phyloP scores from a whole-genome alignment of 1,140 invertebrate species.

The Liolophura sinensis region DNA sequence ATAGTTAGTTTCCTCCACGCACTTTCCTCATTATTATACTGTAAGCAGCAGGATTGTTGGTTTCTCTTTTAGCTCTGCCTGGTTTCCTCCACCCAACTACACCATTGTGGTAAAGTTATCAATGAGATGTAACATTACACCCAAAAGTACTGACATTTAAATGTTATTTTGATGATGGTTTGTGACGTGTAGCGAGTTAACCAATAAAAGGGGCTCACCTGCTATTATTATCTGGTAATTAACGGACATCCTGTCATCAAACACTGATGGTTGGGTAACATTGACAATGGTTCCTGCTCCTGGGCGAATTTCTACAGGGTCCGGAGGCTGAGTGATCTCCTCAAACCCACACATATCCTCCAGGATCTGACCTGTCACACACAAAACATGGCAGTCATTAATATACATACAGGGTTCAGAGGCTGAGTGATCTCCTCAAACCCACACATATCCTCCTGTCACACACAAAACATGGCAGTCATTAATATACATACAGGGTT shows the following conservation, averaged over 20 bases:
- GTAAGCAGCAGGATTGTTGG: too few species aligned
- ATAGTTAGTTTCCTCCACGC: too few species aligned
- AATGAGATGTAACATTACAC: too few species aligned
- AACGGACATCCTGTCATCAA: slow-evolving; percentile 15
- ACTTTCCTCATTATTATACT: too few species aligned
- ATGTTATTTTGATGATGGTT: too few species aligned
- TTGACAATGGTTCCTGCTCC: slow-evolving; percentile 36
- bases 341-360: slow-evolving; percentile 58
- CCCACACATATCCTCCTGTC: slow-evolving; percentile 53
- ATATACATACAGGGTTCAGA: slow-evolving; percentile 22
- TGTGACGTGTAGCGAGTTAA: too few species aligned
- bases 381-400: neutral
- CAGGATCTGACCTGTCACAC: slow-evolving; percentile 28
- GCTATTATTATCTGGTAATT: too few species aligned
- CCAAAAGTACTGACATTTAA: too few species aligned
- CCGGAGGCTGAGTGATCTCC: slow-evolving; percentile 48
- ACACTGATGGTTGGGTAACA: slow-evolving; percentile 35
- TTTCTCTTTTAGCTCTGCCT: too few species aligned
- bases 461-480: slow-evolving; percentile 1
- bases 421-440: slow-evolving; percentile 52
- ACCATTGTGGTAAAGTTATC: too few species aligned
- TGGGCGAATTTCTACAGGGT: slow-evolving; percentile 45
- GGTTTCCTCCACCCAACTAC: too few species aligned
- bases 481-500: slow-evolving; percentile 14
- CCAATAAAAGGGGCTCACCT: too few species aligned